phyloP scores from a whole-genome alignment of 2,888 invertebrate genomes.

The Drosophila kuntzei region DNA sequence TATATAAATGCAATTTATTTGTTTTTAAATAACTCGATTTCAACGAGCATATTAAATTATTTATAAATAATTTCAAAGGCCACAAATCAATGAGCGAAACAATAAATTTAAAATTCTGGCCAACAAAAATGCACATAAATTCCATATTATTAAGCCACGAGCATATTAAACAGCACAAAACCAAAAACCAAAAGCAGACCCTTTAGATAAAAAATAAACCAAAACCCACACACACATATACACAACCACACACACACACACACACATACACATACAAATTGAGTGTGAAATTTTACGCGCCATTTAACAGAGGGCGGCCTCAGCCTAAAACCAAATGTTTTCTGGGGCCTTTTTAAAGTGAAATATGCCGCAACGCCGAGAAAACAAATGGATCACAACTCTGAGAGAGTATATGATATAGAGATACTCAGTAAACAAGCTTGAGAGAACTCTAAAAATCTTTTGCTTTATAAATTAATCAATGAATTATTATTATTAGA shows the following conservation, averaged over 20 bases:
- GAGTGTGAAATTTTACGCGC: slow-evolving; percentile 78
- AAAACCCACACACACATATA: slow-evolving; percentile 10
- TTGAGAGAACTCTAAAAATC: neutral
- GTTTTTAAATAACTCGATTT: slow-evolving; percentile 27
- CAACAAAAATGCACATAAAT: slow-evolving; percentile 61
- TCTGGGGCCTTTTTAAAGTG: slow-evolving; percentile 42
- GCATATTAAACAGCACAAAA: slow-evolving; percentile 44
- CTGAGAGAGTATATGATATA: neutral
- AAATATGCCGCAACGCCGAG: slow-evolving; percentile 44
- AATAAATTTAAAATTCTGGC: slow-evolving; percentile 27
- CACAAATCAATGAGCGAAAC: slow-evolving; percentile 32
- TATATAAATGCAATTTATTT: slow-evolving; percentile 9
- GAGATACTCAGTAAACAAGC: slow-evolving; percentile 11
- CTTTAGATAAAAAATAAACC: slow-evolving; percentile 27
- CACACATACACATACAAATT: slow-evolving; percentile 54
- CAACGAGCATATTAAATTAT: slow-evolving; percentile 33
- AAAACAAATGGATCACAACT: slow-evolving; percentile 12
- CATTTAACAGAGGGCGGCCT: slow-evolving; percentile 64
- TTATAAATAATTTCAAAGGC: slow-evolving; percentile 26
- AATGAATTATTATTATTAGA: neutral
- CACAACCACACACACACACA: slow-evolving; percentile 10
- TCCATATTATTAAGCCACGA: slow-evolving; percentile 65
- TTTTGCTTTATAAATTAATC: neutral
- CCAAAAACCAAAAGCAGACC: slow-evolving; percentile 30
- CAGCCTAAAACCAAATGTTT: slow-evolving; percentile 37